phyloP scores from a whole-genome alignment of 2,797 vertebrate genomes.

The Scolopax bukidnonensis region DNA sequence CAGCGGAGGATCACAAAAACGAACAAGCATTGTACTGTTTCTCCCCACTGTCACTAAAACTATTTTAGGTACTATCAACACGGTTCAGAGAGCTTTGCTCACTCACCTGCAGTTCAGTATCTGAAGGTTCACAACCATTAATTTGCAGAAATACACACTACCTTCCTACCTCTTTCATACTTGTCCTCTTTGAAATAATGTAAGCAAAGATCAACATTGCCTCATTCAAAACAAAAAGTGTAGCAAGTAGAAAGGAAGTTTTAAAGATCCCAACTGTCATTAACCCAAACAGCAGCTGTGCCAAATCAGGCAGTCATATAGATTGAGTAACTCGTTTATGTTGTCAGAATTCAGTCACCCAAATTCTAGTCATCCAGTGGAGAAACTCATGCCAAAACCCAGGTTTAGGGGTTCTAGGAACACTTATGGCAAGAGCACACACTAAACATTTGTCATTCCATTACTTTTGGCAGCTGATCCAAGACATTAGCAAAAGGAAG shows the following conservation, averaged over 20 bases:
- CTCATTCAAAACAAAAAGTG: neutral
- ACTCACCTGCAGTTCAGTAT: neutral
- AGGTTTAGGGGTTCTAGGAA: neutral
- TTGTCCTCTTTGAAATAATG: neutral
- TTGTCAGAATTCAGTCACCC: neutral
- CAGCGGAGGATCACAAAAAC: too few species aligned
- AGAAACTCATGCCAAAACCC: neutral
- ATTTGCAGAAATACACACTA: neutral
- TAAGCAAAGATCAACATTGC: neutral
- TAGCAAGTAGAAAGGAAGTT: neutral
- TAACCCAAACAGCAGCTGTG: neutral
- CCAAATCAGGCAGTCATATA: neutral
- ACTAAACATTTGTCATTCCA: neutral
- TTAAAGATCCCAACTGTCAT: neutral
- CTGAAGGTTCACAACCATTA: neutral
- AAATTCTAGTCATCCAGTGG: neutral
- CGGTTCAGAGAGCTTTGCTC: neutral
- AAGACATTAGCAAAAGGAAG: constrained; percentile 60
- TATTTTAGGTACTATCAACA: neutral
- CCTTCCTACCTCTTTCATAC: neutral
- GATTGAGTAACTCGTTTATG: neutral
- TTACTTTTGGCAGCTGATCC: constrained; percentile 42
- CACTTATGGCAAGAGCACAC: neutral
- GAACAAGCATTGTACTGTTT: neutral
- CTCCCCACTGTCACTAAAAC: neutral